Conservation (phyloP, 2,113 vertebrate species). For the Anguilla japonica region DNA sequence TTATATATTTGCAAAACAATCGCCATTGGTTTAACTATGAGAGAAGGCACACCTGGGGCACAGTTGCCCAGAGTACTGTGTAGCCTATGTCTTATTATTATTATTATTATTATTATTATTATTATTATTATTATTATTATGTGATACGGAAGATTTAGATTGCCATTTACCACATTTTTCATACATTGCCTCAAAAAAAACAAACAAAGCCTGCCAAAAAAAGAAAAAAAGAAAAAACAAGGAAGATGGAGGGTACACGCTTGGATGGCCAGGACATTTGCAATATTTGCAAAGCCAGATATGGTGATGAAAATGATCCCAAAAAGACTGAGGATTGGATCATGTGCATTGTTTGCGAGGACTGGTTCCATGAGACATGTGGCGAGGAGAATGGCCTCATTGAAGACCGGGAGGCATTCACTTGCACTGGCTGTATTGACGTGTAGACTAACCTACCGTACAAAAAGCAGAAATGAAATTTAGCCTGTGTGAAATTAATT, state of each 20-base stretch:
- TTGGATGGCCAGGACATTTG: background rate
- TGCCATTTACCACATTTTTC: background rate
- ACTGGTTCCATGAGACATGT: background rate
- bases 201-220: background rate
- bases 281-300: conserved; percentile 8
- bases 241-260: background rate
- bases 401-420: conserved; percentile 14
- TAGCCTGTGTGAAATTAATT: too few species aligned
- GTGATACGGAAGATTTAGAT: too few species aligned
- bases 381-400: conserved; percentile 10
- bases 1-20: too few species aligned
- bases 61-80: too few species aligned
- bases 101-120: too few species aligned
- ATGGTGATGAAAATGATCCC: background rate
- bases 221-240: background rate
- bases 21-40: too few species aligned
- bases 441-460: too few species aligned
- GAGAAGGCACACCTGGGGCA: too few species aligned
- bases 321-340: conserved; percentile 18
- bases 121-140: too few species aligned
- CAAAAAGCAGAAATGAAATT: too few species aligned
- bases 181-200: background rate
- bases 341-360: background rate
- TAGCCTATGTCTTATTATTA: too few species aligned
- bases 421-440: conserved; percentile 14